Conservation (phyloP, 2,888 invertebrate species). For the Muschampia plurimacula region DNA sequence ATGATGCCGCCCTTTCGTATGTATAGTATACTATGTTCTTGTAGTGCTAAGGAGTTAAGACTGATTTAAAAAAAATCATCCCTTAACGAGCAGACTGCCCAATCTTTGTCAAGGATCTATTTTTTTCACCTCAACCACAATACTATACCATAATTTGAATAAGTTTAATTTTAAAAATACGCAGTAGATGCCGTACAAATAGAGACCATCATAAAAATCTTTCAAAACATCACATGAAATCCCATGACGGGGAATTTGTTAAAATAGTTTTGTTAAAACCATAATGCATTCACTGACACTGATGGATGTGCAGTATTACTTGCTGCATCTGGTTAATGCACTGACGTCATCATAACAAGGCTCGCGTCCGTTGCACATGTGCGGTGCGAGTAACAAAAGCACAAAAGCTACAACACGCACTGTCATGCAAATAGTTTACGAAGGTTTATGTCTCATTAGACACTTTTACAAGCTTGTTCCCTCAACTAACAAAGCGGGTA, state of each 20-base stretch:
- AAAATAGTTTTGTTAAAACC: slow-evolving; percentile 13
- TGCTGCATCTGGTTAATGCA: slow-evolving; percentile 30
- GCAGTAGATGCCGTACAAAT: not conserved
- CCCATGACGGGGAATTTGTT: not conserved
- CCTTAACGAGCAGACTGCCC: no score
- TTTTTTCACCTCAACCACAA: no score
- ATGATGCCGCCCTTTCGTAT: no score
- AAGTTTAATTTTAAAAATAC: not conserved
- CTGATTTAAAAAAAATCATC: no score
- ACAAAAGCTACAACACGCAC: slow-evolving; percentile 46
- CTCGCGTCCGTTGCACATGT: slow-evolving; percentile 48
- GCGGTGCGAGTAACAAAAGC: slow-evolving; percentile 45
- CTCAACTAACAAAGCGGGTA: slow-evolving; percentile 2
- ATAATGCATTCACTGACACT: slow-evolving; percentile 14
- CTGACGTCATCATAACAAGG: slow-evolving; percentile 47
- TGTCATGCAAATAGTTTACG: slow-evolving; percentile 46
- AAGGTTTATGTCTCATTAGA: slow-evolving; percentile 16
- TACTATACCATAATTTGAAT: no score
- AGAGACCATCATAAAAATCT: not conserved
- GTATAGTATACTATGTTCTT: no score
- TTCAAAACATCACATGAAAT: not conserved
- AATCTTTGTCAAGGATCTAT: no score
- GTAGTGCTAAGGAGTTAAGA: no score
- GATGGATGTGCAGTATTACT: slow-evolving; percentile 12
- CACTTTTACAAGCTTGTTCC: not conserved